Conservation (phyloP, 2,888 invertebrate genomes). For the Himalopsyche anomala region DNA sequence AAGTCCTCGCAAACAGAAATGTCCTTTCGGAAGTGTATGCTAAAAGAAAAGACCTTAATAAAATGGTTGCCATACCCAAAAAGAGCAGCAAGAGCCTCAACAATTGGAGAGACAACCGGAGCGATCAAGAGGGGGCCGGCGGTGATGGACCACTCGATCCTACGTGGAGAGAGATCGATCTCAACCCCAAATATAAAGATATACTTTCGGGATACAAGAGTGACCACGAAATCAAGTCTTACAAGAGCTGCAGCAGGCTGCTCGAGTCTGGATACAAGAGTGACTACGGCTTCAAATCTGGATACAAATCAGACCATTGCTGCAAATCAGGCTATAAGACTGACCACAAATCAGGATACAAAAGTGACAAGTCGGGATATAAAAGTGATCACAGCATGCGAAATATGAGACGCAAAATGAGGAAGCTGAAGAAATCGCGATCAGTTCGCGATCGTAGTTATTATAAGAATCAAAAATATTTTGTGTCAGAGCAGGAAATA, state of each 20-base stretch:
- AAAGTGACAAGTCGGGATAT: conserved; percentile 76
- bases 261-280: conserved; percentile 80
- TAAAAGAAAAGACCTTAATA: conserved; percentile 75
- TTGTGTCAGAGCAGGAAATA: conserved; percentile 79
- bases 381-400: conserved; percentile 78
- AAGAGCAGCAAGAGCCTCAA: conserved; percentile 72
- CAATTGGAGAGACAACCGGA: conserved; percentile 75
- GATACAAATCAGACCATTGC: conserved; percentile 73
- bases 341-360: conserved; percentile 78
- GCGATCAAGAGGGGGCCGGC: conserved; percentile 74
- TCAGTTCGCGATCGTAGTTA: conserved; percentile 76
- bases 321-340: conserved; percentile 79
- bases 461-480: conserved; percentile 77
- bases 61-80: conserved; percentile 72
- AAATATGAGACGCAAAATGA: conserved; percentile 74
- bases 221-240: conserved; percentile 77
- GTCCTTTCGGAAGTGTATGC: conserved; percentile 76
- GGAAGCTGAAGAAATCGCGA: conserved; percentile 75
- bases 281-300: conserved; percentile 78
- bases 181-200: conserved; percentile 80
- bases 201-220: conserved; percentile 80
- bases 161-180: conserved; percentile 80
- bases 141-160: conserved; percentile 79
- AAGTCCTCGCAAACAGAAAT: conserved; percentile 70
- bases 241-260: conserved; percentile 75